These are phyloP conservation scores for Dromius quadrimaculatus DNA, from an alignment of 2,888 invertebrate species.

Conservation along the genomic window DNA sequence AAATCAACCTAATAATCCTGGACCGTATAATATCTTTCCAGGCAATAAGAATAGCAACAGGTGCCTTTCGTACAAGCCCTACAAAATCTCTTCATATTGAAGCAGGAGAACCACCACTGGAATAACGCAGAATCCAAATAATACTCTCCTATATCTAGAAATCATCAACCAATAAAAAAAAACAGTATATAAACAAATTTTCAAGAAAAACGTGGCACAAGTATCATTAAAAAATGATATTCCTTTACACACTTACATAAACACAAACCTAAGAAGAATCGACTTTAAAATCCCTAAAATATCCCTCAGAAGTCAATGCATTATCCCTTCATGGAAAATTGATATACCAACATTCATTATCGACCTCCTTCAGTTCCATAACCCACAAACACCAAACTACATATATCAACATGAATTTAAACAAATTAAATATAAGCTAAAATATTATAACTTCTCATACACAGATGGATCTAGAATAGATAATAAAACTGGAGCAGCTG, in stretches of 20 bases:
- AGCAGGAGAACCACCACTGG: neutral
- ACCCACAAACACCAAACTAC: neutral
- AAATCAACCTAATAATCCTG: neutral
- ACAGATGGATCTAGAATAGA: slow-evolving; percentile 8
- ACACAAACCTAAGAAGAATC: neutral
- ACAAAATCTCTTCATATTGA: neutral
- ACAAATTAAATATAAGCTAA: neutral
- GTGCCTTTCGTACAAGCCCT: slow-evolving; percentile 22
- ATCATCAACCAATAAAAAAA: neutral
- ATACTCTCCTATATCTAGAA: neutral
- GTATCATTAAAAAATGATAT: neutral
- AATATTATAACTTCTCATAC: neutral
- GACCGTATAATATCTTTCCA: neutral
- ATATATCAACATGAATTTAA: neutral
- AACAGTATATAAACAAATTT: neutral
- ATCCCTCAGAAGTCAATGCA: neutral
- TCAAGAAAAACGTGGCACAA: too few relatives aligned
- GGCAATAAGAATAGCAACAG: slow-evolving; percentile 10
- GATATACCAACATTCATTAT: neutral
- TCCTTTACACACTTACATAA: neutral
- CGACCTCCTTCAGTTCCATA: neutral
- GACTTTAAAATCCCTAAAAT: neutral
- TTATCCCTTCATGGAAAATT: neutral
- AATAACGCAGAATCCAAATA: slow-evolving; percentile 6
- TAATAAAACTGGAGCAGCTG: slow-evolving; percentile 2